phyloP scores from a whole-genome alignment of 2,113 vertebrate genomes.

The Callithrix jacchus region DNA sequence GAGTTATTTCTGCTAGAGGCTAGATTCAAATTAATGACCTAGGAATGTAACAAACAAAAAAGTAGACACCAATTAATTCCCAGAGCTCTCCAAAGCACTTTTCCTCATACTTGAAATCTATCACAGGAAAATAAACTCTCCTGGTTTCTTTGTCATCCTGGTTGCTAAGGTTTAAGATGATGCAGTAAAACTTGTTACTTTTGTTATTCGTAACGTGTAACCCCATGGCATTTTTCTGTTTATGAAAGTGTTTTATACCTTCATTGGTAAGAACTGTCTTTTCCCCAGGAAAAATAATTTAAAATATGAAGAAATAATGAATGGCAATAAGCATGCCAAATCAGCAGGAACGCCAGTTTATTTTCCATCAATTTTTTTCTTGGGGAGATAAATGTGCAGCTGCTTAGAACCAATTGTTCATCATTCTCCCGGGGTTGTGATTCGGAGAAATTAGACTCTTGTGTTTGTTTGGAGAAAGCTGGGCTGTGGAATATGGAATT shows the following conservation, averaged over 20 bases:
- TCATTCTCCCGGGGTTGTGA: background rate
- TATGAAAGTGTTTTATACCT: background rate
- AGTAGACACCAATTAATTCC: background rate
- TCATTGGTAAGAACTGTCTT: conserved; percentile 16
- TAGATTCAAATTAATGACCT: background rate
- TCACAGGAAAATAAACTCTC: conserved; percentile 11
- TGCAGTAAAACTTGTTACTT: background rate
- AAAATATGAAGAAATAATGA: background rate
- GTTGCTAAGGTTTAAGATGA: background rate
- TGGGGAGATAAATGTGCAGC: background rate
- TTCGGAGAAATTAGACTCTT: background rate
- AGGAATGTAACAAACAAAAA: background rate
- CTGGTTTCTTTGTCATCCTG: background rate
- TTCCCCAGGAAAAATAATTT: background rate
- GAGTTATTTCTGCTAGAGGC: background rate
- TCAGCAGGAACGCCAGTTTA: background rate
- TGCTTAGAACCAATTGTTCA: background rate
- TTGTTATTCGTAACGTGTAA: conserved; percentile 32
- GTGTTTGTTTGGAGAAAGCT: background rate
- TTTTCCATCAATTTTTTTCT: conserved; percentile 44
- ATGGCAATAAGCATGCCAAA: background rate
- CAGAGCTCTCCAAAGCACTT: background rate
- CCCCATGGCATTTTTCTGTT: background rate
- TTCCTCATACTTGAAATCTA: conserved; percentile 33
- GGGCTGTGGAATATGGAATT: background rate